phyloP scores from a whole-genome alignment of 2,888 invertebrate species.

The Hofmannophila pseudospretella region DNA sequence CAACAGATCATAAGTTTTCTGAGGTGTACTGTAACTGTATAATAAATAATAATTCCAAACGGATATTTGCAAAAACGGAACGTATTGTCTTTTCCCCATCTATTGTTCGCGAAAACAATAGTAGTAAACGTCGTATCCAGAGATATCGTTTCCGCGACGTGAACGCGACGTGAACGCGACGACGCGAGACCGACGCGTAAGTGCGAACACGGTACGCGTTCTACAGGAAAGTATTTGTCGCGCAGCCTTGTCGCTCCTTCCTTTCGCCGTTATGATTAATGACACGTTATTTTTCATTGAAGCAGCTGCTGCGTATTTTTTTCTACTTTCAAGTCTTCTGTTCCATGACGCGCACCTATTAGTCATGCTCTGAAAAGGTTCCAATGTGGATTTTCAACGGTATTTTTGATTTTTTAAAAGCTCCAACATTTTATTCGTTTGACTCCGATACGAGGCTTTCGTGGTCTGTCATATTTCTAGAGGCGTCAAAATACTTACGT shows the following conservation, averaged over 20 bases:
- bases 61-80: constrained; percentile 15
- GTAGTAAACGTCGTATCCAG: constrained; percentile 36
- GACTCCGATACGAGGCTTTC: background rate
- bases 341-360: constrained; percentile 64
- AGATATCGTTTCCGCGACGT: constrained; percentile 30
- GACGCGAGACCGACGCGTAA: constrained; percentile 23
- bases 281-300: constrained; percentile 71
- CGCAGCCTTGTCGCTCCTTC: constrained; percentile 58
- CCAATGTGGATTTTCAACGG: constrained; percentile 51
- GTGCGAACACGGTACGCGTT: constrained; percentile 12
- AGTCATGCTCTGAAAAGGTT: constrained; percentile 61
- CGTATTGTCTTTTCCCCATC: constrained; percentile 34
- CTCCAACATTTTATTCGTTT: constrained; percentile 27
- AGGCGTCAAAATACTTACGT: too few species aligned
- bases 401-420: constrained; percentile 36
- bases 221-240: constrained; percentile 66
- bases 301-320: constrained; percentile 70
- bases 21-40: too few species aligned
- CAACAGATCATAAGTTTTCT: too few species aligned
- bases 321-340: constrained; percentile 64
- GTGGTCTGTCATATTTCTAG: constrained; percentile 1
- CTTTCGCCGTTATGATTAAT: constrained; percentile 71
- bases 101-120: constrained; percentile 40
- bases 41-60: background rate
- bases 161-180: constrained; percentile 10